Conservation (phyloP, 1,140 invertebrate genomes). For the Meteorus sp. region DNA sequence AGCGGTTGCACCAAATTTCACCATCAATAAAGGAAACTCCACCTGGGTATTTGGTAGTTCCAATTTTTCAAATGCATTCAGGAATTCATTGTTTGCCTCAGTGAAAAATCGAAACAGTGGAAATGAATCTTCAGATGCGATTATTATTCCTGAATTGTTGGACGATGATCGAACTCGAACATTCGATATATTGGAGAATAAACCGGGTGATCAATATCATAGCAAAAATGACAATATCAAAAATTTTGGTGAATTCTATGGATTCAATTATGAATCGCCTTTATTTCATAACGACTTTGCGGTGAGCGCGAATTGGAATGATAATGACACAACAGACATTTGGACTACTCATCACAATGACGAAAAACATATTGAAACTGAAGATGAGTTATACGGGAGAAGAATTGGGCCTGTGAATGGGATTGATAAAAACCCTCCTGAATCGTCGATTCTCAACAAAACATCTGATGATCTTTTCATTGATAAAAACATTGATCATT, state of each 20-base stretch:
- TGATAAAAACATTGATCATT: slow-evolving; percentile 4
- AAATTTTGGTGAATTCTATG: not conserved
- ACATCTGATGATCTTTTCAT: not conserved
- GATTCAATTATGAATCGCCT: no score
- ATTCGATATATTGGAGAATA: slow-evolving; percentile 18
- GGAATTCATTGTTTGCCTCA: slow-evolving; percentile 11
- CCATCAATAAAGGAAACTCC: slow-evolving; percentile 12
- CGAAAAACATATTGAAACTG: not conserved
- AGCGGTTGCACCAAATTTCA: slow-evolving; percentile 10
- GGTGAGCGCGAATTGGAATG: not conserved
- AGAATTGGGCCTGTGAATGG: not conserved
- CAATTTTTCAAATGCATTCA: slow-evolving; percentile 11
- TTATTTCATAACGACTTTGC: no score
- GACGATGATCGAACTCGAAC: slow-evolving; percentile 6
- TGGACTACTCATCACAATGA: not conserved
- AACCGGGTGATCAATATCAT: not conserved
- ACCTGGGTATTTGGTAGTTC: slow-evolving; percentile 18
- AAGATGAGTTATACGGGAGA: not conserved
- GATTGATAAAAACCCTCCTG: not conserved
- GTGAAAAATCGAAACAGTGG: not conserved
- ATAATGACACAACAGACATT: not conserved
- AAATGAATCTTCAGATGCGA: not conserved
- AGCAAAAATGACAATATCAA: not conserved
- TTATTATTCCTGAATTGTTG: no score
- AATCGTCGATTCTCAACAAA: not conserved